Conservation (phyloP, 1,140 invertebrate species). For the Geopemphigus sp. region DNA sequence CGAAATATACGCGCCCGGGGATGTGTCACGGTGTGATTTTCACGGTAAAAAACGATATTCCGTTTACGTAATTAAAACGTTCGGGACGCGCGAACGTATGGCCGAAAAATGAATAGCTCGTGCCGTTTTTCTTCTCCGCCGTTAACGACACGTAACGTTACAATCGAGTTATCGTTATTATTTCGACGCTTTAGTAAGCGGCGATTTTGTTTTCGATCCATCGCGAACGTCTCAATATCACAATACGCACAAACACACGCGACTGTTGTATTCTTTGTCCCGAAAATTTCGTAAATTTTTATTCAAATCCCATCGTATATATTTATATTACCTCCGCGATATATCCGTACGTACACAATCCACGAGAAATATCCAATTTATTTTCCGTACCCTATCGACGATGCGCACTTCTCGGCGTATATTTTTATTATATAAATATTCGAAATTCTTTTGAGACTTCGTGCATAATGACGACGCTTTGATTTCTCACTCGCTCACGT, state of each 20-base stretch:
- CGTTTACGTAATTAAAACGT: too few species aligned
- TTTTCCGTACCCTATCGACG: neutral
- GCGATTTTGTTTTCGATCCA: neutral
- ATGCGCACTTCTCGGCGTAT: neutral
- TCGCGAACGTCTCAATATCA: neutral
- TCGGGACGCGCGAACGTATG: too few species aligned
- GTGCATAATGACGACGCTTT: neutral
- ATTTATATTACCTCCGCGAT: neutral
- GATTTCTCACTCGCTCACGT: too few species aligned
- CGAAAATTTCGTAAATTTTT: constrained; percentile 25
- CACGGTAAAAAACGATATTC: too few species aligned
- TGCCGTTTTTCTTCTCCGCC: neutral
- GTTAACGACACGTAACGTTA: constrained; percentile 14
- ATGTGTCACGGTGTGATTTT: too few species aligned
- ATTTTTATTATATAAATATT: neutral
- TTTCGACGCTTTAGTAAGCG: too few species aligned
- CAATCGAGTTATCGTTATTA: neutral
- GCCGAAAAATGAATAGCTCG: too few species aligned
- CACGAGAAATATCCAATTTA: constrained; percentile 18
- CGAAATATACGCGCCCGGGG: too few species aligned
- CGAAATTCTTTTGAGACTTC: neutral
- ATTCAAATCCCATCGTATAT: neutral
- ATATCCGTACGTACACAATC: neutral
- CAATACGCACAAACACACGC: neutral
- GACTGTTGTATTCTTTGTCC: neutral